Percentiles rank a stretch among this genome's conserved stretches.
These are phyloP conservation scores for Galaxias olidus DNA, from an alignment of 2,797 vertebrate species.

Conservation along the genomic window DNA sequence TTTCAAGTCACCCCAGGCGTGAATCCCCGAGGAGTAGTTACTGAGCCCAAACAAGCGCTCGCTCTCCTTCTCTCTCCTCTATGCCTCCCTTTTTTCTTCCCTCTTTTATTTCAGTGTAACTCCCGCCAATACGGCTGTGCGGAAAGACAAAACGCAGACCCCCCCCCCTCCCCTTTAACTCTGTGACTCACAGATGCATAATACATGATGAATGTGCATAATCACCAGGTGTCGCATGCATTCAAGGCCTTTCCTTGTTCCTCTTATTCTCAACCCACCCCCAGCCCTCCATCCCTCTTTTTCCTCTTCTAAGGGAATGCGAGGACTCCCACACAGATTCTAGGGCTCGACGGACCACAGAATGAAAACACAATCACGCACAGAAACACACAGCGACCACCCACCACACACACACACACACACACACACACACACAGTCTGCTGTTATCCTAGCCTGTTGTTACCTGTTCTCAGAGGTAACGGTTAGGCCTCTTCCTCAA, in stretches of 20 bases:
- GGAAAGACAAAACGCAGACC: background rate
- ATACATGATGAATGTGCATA: slow-evolving; percentile 36
- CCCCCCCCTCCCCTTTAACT: slow-evolving; percentile 4
- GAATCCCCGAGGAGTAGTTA: slow-evolving; percentile 24
- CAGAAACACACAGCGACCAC: slow-evolving; percentile 3
- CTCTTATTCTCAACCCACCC: background rate
- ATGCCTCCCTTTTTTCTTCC: background rate
- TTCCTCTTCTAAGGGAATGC: background rate
- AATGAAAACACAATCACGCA: background rate
- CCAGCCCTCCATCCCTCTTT: background rate
- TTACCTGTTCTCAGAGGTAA: background rate
- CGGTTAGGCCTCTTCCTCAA: too few relatives aligned
- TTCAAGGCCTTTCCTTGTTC: slow-evolving; percentile 13
- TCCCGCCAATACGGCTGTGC: slow-evolving; percentile 3
- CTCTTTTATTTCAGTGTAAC: slow-evolving; percentile 11
- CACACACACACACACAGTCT: slow-evolving; percentile 39
- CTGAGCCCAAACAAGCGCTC: slow-evolving; percentile 18
- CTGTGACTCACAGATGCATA: slow-evolving; percentile 34
- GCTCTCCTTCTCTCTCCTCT: slow-evolving; percentile 21
- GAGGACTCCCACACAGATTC: too few relatives aligned
- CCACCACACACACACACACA: slow-evolving; percentile 28
- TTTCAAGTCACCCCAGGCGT: slow-evolving; percentile 11
- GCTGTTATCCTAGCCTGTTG: slow-evolving; percentile 25
- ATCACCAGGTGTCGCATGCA: slow-evolving; percentile 33
- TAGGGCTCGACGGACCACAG: too few relatives aligned